Conservation (phyloP, 2,113 vertebrate genomes). For the Gopherus flavomarginatus region DNA sequence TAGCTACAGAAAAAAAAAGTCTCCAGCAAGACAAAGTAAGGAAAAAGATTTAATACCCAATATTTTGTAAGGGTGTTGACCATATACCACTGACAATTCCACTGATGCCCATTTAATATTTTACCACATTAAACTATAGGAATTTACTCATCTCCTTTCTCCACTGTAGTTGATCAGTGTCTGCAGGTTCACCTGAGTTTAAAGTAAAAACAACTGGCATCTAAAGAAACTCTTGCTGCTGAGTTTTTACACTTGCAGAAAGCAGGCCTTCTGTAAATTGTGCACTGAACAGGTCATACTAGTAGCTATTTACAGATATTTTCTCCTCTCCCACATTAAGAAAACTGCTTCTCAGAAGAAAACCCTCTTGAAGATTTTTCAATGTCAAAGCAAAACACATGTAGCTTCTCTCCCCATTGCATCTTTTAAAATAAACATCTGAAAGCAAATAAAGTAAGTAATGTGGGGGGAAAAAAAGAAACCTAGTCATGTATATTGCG, state of each 20-base stretch:
- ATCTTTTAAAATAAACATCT: background rate
- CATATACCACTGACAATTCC: background rate
- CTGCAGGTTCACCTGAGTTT: background rate
- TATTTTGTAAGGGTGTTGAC: background rate
- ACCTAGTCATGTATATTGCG: background rate
- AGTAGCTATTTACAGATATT: background rate
- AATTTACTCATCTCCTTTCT: background rate
- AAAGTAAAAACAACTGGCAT: background rate
- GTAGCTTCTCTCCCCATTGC: background rate
- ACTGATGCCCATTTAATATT: background rate
- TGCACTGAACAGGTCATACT: background rate
- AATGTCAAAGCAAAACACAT: accelerated
- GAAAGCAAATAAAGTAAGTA: no score
- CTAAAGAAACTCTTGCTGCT: background rate
- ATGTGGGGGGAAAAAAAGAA: background rate
- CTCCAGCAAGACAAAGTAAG: background rate
- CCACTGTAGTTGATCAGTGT: background rate
- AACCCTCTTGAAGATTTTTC: background rate
- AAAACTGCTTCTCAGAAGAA: background rate
- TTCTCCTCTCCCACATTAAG: background rate
- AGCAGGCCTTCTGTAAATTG: background rate
- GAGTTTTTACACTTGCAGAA: background rate
- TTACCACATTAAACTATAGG: background rate
- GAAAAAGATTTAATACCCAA: background rate
- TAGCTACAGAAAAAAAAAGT: background rate